These are phyloP conservation scores for Lepidocolaptes lacrymiger DNA, from an alignment of 2,797 vertebrate species.

Conservation along the genomic window DNA sequence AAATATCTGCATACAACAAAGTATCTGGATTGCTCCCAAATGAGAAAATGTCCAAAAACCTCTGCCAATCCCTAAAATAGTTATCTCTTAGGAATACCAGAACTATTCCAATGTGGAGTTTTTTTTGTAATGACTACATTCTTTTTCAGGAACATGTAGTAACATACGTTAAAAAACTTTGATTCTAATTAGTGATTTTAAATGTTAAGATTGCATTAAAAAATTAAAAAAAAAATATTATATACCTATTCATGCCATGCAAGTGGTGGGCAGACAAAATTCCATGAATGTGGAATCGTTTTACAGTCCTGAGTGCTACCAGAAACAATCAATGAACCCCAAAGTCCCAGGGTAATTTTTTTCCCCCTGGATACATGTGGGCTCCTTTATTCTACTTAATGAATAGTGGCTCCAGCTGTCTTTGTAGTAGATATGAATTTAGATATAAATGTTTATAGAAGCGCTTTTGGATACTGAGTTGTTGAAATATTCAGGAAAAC, in stretches of 20 bases:
- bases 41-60: not conserved
- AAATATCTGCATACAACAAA: not conserved
- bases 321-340: not conserved
- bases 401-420: not conserved
- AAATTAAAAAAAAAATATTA: rapidly evolving
- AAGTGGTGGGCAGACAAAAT: not conserved
- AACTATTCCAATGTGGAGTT: not conserved
- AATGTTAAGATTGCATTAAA: not conserved
- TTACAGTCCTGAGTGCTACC: not conserved
- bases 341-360: not conserved
- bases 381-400: not conserved
- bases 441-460: not conserved
- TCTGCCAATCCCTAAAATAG: rapidly evolving
- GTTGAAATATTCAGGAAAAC: not conserved
- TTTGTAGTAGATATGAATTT: not conserved
- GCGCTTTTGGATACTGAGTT: not conserved
- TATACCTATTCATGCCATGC: not conserved
- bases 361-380: not conserved
- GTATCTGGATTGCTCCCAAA: not conserved
- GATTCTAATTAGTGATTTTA: not conserved
- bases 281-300: not conserved
- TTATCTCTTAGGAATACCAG: not conserved
- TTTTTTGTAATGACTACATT: not conserved
- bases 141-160: not conserved
- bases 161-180: not conserved